phyloP scores from a whole-genome alignment of 2,113 vertebrate genomes.

The Crotophaga sulcirostris region DNA sequence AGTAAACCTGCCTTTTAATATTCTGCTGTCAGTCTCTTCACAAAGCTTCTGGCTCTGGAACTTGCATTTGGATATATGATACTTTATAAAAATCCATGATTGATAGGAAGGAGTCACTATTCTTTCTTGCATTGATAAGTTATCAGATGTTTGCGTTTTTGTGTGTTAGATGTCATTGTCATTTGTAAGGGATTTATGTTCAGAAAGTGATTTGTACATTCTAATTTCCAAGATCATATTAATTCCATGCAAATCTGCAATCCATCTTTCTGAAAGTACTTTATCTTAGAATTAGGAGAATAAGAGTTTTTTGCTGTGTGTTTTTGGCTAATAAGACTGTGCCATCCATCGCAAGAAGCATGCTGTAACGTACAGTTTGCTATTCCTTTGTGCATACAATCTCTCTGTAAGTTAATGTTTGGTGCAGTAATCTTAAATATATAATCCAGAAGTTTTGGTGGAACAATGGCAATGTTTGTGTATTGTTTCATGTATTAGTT shows the following conservation, averaged over 20 bases:
- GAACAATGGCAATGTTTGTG: neutral
- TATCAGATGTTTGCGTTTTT: neutral
- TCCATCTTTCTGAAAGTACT: neutral
- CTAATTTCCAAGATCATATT: neutral
- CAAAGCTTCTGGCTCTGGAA: neutral
- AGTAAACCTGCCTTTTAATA: slow-evolving; percentile 35
- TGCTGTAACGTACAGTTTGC: neutral
- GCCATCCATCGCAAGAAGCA: neutral
- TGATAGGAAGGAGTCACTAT: neutral
- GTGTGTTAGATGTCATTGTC: neutral
- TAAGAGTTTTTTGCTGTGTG: neutral
- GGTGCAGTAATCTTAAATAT: neutral
- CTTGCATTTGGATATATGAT: neutral
- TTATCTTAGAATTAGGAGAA: neutral
- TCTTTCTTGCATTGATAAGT: neutral
- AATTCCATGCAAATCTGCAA: neutral
- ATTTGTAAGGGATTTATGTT: neutral
- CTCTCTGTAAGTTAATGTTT: neutral
- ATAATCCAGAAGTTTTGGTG: neutral
- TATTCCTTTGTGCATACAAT: neutral
- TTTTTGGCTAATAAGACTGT: neutral
- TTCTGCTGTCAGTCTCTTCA: neutral
- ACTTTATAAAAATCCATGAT: neutral
- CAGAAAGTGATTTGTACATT: neutral
- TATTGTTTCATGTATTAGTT: neutral